Evolutionary conservation across 2,113 vertebrate genomes (phyloP).

Genomic region (Antechinus stuartii): DNA sequence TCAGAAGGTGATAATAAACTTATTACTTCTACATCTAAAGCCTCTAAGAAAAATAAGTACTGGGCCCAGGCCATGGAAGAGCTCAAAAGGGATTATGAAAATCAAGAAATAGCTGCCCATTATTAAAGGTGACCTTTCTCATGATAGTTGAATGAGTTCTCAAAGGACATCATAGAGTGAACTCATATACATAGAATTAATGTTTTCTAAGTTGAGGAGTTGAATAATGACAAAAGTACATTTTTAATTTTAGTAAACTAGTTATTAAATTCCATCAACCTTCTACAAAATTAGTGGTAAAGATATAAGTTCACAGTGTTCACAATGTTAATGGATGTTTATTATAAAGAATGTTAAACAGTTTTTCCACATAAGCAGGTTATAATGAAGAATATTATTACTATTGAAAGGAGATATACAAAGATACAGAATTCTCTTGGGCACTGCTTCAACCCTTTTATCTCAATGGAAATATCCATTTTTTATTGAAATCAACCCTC

Average conservation of each 20-base stretch:
- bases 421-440: neutral
- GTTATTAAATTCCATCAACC: neutral
- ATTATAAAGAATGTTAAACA: neutral
- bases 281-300: neutral
- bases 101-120: neutral
- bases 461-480: neutral
- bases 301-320: neutral
- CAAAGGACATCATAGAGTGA: neutral
- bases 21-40: too few relatives aligned
- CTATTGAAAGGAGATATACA: neutral
- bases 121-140: neutral
- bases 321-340: neutral
- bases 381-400: neutral
- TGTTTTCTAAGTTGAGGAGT: neutral
- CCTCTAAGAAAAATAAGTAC: too few relatives aligned
- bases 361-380: neutral
- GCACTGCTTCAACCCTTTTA: neutral
- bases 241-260: neutral
- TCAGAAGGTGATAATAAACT: too few relatives aligned
- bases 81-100: too few relatives aligned
- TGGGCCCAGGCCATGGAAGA: too few relatives aligned
- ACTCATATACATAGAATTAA: neutral
- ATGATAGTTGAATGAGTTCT: conserved; percentile 19
- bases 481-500: neutral
- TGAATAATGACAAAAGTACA: conserved; percentile 10